phyloP scores from a whole-genome alignment of 2,797 vertebrate species.

The Sebastes minor region DNA sequence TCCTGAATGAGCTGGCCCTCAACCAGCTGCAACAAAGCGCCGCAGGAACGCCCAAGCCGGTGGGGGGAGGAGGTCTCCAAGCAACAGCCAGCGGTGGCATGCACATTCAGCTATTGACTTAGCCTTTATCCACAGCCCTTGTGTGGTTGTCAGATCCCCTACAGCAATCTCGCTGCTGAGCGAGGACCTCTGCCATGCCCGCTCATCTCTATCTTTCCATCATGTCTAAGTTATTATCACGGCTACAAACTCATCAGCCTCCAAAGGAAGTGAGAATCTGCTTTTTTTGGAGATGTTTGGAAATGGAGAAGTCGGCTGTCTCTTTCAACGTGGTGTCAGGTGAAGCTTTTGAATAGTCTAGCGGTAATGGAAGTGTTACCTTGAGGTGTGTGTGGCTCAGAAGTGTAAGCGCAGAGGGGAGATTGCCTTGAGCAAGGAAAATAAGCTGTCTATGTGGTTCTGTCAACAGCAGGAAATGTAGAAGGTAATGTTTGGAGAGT shows the following conservation, averaged over 20 bases:
- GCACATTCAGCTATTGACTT: conserved; percentile 70
- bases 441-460: neutral
- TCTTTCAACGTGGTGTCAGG: conserved; percentile 12
- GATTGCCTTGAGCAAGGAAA: conserved; percentile 19
- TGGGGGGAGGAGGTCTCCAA: conserved; percentile 59
- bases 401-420: conserved; percentile 4
- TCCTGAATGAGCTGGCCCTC: conserved; percentile 53
- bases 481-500: conserved; percentile 5
- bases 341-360: conserved; percentile 12
- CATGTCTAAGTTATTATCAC: conserved; percentile 31
- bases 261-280: conserved; percentile 22
- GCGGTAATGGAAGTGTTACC: conserved; percentile 26
- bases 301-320: conserved; percentile 2
- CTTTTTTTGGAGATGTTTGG: conserved; percentile 1
- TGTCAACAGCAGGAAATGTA: conserved; percentile 1
- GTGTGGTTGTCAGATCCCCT: conserved; percentile 57
- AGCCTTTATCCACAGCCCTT: conserved; percentile 53
- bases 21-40: conserved; percentile 65
- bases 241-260: conserved; percentile 27
- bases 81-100: conserved; percentile 71
- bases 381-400: conserved; percentile 25
- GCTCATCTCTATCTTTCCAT: conserved; percentile 49
- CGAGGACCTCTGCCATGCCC: conserved; percentile 35
- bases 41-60: conserved; percentile 42
- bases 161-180: conserved; percentile 32